Base-by-base conservation (phyloP, 2,888 invertebrate species). In the Eudasyphora cyanicolor region DNA sequence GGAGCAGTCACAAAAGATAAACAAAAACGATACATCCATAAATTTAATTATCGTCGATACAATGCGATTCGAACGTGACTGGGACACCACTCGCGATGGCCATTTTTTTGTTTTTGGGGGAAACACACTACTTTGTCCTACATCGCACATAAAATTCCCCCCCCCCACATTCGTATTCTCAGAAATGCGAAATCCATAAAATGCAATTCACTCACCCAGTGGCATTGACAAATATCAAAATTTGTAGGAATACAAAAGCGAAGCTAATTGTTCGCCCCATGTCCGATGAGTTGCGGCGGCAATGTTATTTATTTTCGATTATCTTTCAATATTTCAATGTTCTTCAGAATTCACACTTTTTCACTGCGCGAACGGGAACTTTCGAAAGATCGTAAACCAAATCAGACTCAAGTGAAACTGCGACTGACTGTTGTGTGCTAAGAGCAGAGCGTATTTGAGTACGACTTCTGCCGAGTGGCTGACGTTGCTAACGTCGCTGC, bases 141-240 rank as follows among this genome's bases (percentile, higher is more conserved):
- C 42, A 19, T 8, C n/a, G 3, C 27, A 29, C 32, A 24, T 70
- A 51, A 51, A n/a, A 35, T 32, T 19, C 21, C 10, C 29, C 12
- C 1, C 7, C n/a, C n/a, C n/a, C n/a, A 27, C 7, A 29, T 67
- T 51, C 0, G 1, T 49, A 14, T 8, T 19, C 17, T 2, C 17
- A 1, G 17, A 49, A 45, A 27, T 49, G 27, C 1, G 17, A 49
- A 45, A 27, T 49, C 12, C 64, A 57, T n/a, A 14, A 32, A 45
- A 35, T 54, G 32, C 32, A 32, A 21, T 35, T 19, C 71, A 90
- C 89, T 87, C 80, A 90, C 90, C 90, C 90, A 49, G 85, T 84
- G 57, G 87, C 89, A 78, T 87, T 86, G 38, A 87, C 87, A 35
- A 87, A 84, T 29, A 89, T 49, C 57, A 85, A 87, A 71, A 87